Percentiles rank a stretch among this genome's conserved stretches.
phyloP scores from a whole-genome alignment of 2,113 vertebrate species.

The Scomber colias region DNA sequence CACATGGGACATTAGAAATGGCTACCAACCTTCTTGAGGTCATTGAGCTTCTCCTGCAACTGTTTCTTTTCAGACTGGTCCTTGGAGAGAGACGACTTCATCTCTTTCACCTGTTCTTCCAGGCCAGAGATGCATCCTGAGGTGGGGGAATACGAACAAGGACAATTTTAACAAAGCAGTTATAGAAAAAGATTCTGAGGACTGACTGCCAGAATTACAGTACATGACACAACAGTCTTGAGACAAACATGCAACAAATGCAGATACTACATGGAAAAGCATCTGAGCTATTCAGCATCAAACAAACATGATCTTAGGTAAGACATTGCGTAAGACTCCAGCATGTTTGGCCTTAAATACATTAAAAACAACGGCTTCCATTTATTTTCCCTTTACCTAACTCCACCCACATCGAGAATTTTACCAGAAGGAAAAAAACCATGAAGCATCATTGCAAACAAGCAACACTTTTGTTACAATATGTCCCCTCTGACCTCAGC shows the following conservation, averaged over 20 bases:
- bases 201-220: not conserved
- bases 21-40: slow-evolving; percentile 91
- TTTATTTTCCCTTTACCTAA: slow-evolving; percentile 41
- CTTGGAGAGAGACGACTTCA: slow-evolving; percentile 86
- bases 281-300: slow-evolving; percentile 6
- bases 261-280: not conserved
- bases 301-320: not conserved
- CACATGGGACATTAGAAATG: slow-evolving; percentile 1
- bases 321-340: slow-evolving; percentile 40
- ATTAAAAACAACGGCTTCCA: slow-evolving; percentile 35
- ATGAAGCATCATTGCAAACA: slow-evolving; percentile 55
- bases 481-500: slow-evolving; percentile 46
- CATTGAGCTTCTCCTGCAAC: slow-evolving; percentile 90
- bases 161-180: not conserved
- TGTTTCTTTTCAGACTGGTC: slow-evolving; percentile 91
- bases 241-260: not conserved
- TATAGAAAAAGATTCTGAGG: not conserved
- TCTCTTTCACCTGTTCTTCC: slow-evolving; percentile 90
- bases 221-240: not conserved
- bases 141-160: not conserved
- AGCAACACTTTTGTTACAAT: slow-evolving; percentile 51
- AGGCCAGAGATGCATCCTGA: slow-evolving; percentile 87
- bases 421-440: slow-evolving; percentile 4
- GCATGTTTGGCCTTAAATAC: slow-evolving; percentile 11
- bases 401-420: slow-evolving; percentile 55